Evolutionary conservation across 1,140 invertebrate genomes (phyloP).

Genomic region (Galendromus occidentalis): DNA sequence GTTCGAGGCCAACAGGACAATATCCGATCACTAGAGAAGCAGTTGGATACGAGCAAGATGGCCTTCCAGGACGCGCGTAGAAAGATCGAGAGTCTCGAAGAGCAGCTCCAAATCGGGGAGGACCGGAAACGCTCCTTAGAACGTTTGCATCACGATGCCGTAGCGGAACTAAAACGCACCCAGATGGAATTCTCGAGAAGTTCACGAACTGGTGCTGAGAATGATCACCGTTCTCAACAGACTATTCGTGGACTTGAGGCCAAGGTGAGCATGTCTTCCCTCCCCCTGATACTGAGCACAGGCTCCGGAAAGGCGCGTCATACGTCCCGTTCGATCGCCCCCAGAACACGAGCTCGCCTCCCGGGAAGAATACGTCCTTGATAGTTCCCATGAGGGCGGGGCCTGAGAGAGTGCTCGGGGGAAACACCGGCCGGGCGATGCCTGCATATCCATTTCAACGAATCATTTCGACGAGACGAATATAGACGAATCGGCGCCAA

Average conservation of each 20-base stretch:
- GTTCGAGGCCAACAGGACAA: conserved; percentile 7
- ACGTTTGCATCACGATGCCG: background rate
- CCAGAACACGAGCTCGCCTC: too few species aligned
- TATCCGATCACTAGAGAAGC: background rate
- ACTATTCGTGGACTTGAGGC: conserved; percentile 9
- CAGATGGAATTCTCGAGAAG: conserved; percentile 8
- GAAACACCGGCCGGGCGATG: too few species aligned
- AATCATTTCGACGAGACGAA: too few species aligned
- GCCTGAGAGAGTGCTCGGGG: too few species aligned
- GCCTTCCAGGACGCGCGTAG: background rate
- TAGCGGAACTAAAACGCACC: conserved; percentile 4
- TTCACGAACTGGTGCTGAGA: background rate
- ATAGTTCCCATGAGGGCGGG: too few species aligned
- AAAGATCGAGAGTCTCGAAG: background rate
- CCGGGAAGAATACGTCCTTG: too few species aligned
- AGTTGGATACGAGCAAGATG: background rate
- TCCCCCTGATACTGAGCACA: too few species aligned
- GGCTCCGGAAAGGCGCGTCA: too few species aligned
- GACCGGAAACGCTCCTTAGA: conserved; percentile 2
- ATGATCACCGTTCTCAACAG: background rate
- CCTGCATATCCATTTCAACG: too few species aligned
- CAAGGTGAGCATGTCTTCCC: background rate
- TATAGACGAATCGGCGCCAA: too few species aligned
- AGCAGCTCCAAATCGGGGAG: conserved; percentile 5
- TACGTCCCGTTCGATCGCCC: too few species aligned